Base-by-base conservation (phyloP, 23 tunicate genomes). In the Styela plicata region DNA sequence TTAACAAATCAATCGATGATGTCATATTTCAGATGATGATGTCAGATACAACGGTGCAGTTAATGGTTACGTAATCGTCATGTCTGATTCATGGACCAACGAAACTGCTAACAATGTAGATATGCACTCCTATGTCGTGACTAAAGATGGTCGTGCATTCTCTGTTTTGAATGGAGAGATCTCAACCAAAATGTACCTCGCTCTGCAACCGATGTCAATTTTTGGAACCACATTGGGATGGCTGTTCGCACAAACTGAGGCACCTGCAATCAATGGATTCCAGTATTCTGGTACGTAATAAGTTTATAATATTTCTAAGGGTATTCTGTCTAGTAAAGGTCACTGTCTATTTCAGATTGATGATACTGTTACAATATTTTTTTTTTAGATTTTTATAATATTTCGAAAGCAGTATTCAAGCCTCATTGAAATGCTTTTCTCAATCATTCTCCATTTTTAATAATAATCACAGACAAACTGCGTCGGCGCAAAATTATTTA, bases 201-300 rank as follows among this genome's bases (percentile, higher is more conserved):
- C 90, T 2, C 83, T 93, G 63, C 90, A 88, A 63, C 89, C 93
- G 0, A 85, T 93, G 73, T 33, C 85, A 20, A 73, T 83, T 2
- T 71, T 93, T 77, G 91, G 92, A 2, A 81, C 86, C 2, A 85
- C 90, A 13, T 64, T 86, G 22, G 98, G 90, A 36, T 93, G 98
- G 98, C 82, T 93, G 24, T 87, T 93, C 34, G 93, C 98, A 1
- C 77, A 52, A 13, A 44, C 89, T 7, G 67, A 64, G 22, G 44
- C 71, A 3, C 80, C 89, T 2, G 91, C 98, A 1, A 84, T 80
- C 18, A 93, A 93, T 33, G 98, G 98, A 20, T 88, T 93, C 36
- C 90, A 93, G 37, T 93, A 84, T 69, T 78, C 97, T 10, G 97
- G 97, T 91, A 64, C 2, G 79, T 64, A n/a, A n/a, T n/a, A n/a